phyloP scores from a whole-genome alignment of 2,113 vertebrate genomes.

The Shinisaurus crocodilurus region DNA sequence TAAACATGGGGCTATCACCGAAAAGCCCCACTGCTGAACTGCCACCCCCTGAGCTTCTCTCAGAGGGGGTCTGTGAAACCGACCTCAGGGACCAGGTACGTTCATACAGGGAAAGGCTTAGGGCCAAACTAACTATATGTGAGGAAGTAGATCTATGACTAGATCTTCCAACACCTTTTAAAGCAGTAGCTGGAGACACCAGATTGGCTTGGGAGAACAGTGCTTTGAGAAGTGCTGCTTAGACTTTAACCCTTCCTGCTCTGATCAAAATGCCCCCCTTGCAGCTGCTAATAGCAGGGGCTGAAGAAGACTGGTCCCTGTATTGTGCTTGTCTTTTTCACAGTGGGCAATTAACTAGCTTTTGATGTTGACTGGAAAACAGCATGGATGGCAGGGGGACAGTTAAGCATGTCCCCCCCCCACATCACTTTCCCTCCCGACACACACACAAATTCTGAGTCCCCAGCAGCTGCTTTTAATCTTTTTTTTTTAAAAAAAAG shows the following conservation, averaged over 20 bases:
- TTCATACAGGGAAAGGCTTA: too few relatives aligned
- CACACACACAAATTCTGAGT: background rate
- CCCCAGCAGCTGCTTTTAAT: background rate
- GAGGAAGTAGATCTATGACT: background rate
- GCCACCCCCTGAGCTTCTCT: too few relatives aligned
- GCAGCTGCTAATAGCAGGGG: background rate
- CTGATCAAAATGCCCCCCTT: background rate
- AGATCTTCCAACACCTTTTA: background rate
- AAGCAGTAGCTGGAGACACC: background rate
- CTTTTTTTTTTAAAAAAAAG: background rate
- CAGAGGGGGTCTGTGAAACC: too few relatives aligned
- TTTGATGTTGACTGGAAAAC: background rate
- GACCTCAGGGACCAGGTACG: too few relatives aligned
- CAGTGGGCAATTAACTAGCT: background rate
- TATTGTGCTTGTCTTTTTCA: background rate
- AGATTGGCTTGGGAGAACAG: background rate
- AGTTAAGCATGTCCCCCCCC: background rate
- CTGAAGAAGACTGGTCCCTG: background rate
- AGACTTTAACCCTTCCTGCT: background rate
- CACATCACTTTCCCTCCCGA: background rate
- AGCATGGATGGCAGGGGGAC: background rate
- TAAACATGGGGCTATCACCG: too few relatives aligned
- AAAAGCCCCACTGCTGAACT: too few relatives aligned
- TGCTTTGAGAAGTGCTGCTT: background rate
- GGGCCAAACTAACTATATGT: background rate